Evolutionary conservation across 2,797 vertebrate species (phyloP), one percentile per base, ranked within the genome.

Genomic region (Aldrovandia affinis): DNA sequence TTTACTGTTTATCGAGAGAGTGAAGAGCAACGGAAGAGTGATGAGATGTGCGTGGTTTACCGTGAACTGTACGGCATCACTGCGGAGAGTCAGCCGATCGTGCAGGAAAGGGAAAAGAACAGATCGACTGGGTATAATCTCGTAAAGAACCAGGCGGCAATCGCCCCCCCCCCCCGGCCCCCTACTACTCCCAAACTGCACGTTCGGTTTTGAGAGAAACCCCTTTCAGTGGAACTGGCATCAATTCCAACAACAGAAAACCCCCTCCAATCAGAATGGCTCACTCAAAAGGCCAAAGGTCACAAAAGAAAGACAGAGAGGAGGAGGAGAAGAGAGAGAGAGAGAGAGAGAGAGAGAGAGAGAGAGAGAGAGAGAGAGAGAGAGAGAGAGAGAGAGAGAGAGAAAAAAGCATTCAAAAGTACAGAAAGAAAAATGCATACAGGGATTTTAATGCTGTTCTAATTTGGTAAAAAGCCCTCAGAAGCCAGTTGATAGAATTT

Each of bases 401-500:
- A 44, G 80, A 75, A 79, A 57, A 63, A 84, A 47, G 80, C 68
- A 84, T 20, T 59, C 82, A 79, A 81, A 55, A 63, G 83, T 50
- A 68, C 12, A 86, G 86, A 50, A 84, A 75, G 70, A 81, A 89
- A 87, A 84, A 83, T 83, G 87, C 87, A 89, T 86, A 63, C 83
- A 82, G 83, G 77, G 84, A 75, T 75, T 86, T 83, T 89, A 89
- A 88, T 86, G 84, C 86, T 63, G 54, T 83, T 84, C 85, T 88
- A 87, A 92, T 89, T 87, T 87, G 86, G 78, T 80, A 85, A 83
- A 90, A 86, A 85, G 84, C 87, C 75, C 87, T 91, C 81, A 83
- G 44, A 84, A 89, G 92, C 90, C 90, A 95, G 93, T 92, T 94
- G 93, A 89, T 94, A 96, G 95, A 93, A 96, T 95, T 94, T 95